Evolutionary conservation across 2,113 vertebrate genomes (phyloP).

Genomic region (Budorcas taxicolor): DNA sequence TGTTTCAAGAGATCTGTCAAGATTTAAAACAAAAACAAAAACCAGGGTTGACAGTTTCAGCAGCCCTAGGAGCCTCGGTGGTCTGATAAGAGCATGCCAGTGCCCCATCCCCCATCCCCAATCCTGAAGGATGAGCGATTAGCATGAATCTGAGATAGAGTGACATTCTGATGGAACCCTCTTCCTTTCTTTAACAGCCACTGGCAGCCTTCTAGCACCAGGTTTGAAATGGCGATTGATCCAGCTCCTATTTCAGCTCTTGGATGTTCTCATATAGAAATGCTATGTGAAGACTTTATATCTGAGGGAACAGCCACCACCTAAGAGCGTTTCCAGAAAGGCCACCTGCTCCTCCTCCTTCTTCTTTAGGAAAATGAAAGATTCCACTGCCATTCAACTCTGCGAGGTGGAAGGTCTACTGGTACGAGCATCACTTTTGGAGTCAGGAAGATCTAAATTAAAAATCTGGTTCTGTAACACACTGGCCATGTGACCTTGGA

Average conservation of each 20-base stretch:
- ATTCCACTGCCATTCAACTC: no score
- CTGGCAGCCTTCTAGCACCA: neutral
- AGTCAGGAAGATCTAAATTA: neutral
- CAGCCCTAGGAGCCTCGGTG: accelerated
- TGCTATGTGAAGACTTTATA: accelerated
- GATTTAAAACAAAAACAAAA: neutral
- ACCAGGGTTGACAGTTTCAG: neutral
- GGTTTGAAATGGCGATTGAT: neutral
- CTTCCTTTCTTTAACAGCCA: neutral
- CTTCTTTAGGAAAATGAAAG: neutral
- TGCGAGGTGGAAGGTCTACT: neutral
- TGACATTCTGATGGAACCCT: neutral
- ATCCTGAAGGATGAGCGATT: neutral
- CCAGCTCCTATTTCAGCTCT: no score
- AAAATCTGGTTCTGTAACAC: neutral
- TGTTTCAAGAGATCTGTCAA: neutral
- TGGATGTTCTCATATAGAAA: neutral
- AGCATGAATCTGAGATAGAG: accelerated
- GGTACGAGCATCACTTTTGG: no score
- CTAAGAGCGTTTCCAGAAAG: neutral
- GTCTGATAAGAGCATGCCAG: neutral
- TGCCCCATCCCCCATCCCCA: no score
- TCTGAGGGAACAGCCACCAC: neutral
- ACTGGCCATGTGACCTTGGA: neutral
- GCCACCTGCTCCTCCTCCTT: neutral